Percentiles rank a stretch among this genome's conserved stretches.
These are phyloP conservation scores for Oryzias sinensis DNA, from an alignment of 2,797 vertebrate genomes.

Conservation along the genomic window DNA sequence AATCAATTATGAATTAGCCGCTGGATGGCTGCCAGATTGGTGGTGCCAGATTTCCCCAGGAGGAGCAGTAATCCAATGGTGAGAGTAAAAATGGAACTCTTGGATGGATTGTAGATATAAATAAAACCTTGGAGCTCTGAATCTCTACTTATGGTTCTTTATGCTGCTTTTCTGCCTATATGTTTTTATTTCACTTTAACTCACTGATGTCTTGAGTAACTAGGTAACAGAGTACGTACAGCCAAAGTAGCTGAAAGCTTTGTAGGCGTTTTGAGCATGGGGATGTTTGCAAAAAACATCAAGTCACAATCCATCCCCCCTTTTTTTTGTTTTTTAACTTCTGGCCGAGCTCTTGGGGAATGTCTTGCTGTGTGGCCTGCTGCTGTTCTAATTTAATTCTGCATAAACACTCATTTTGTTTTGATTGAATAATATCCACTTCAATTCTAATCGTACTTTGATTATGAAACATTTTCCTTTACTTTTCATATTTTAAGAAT, in stretches of 20 bases:
- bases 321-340: background rate
- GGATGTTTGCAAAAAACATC: background rate
- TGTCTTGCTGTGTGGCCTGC: background rate
- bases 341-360: slow-evolving; percentile 3
- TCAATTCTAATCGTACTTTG: slow-evolving; percentile 16
- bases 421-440: slow-evolving; percentile 18
- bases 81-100: slow-evolving; percentile 3
- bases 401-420: slow-evolving; percentile 1
- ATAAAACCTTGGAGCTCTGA: background rate
- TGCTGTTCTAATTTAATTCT: slow-evolving; percentile 16
- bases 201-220: no score
- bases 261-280: no score
- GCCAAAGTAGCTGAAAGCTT: no score
- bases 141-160: slow-evolving; percentile 1
- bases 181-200: background rate
- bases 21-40: slow-evolving; percentile 30
- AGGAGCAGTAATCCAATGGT: slow-evolving; percentile 14
- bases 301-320: background rate
- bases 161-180: background rate
- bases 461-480: slow-evolving; percentile 8
- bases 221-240: no score
- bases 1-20: slow-evolving; percentile 57
- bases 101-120: slow-evolving; percentile 1
- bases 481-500: background rate
- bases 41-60: slow-evolving; percentile 28